Conservation (phyloP, 2,888 invertebrate species). For the Brachypterus glaber region DNA sequence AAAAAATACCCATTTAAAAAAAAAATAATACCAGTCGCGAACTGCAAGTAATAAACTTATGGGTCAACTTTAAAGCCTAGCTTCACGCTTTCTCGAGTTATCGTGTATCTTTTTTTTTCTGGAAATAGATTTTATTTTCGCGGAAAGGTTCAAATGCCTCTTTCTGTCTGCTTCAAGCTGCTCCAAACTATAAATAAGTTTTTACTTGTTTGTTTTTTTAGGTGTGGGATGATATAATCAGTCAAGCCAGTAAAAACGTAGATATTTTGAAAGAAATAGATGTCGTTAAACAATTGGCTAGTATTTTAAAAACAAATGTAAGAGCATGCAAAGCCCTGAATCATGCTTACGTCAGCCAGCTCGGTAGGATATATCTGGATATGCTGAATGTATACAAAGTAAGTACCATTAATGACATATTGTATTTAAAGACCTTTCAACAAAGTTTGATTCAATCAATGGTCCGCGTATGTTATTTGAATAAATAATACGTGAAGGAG, state of each 20-base stretch:
- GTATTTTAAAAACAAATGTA: conserved; percentile 97
- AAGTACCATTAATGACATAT: conserved; percentile 10
- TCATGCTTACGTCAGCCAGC: conserved; percentile 89
- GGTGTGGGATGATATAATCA: conserved; percentile 95
- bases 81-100: no score
- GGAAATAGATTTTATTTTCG: no score
- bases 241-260: conserved; percentile 93
- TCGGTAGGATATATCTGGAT: conserved; percentile 95
- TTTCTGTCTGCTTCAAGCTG: no score
- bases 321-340: conserved; percentile 97
- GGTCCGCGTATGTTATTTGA: no score
- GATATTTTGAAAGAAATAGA: conserved; percentile 93
- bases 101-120: no score
- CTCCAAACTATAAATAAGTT: no score
- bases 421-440: not conserved
- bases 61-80: no score
- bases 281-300: conserved; percentile 92
- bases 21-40: no score
- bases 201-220: no score
- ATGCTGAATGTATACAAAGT: conserved; percentile 99
- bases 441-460: not conserved
- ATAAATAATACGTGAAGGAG: not conserved
- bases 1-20: no score
- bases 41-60: no score
- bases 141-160: no score